phyloP scores from a whole-genome alignment of 1,140 invertebrate species.

The Ruditapes philippinarum region DNA sequence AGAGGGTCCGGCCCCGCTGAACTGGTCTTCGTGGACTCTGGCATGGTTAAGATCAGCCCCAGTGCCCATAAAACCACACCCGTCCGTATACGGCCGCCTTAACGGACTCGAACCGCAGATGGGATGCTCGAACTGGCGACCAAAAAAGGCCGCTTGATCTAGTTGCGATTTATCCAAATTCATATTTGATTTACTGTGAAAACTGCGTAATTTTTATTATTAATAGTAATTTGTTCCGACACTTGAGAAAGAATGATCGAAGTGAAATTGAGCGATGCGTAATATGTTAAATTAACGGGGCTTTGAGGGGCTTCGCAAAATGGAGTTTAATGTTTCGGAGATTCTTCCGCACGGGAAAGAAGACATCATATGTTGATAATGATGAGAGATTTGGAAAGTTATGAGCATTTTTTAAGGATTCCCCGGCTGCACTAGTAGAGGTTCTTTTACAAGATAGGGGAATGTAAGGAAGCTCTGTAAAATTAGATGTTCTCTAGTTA shows the following conservation, averaged over 20 bases:
- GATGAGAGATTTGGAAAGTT: neutral
- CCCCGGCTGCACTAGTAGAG: neutral
- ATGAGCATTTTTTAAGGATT: constrained; percentile 1
- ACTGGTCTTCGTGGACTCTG: neutral
- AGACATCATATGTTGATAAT: constrained; percentile 23
- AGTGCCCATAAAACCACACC: constrained; percentile 33
- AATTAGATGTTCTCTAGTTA: too few relatives aligned
- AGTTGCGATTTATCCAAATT: constrained; percentile 58
- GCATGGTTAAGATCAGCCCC: neutral
- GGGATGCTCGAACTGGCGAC: constrained; percentile 15
- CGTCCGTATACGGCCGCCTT: constrained; percentile 19
- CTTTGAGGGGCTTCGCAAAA: constrained; percentile 50
- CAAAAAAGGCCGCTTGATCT: neutral
- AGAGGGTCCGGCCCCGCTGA: neutral
- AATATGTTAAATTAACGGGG: constrained; percentile 57
- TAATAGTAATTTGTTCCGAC: constrained; percentile 67
- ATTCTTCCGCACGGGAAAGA: neutral
- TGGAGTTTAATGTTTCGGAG: constrained; percentile 52
- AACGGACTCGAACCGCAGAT: neutral
- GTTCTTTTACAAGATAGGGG: neutral
- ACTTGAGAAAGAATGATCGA: constrained; percentile 50
- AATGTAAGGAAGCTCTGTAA: too few relatives aligned
- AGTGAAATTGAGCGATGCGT: constrained; percentile 59
- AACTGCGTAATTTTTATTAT: constrained; percentile 46
- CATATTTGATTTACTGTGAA: constrained; percentile 37